Conservation (phyloP, 2,113 vertebrate species). For the Tichodroma muraria region DNA sequence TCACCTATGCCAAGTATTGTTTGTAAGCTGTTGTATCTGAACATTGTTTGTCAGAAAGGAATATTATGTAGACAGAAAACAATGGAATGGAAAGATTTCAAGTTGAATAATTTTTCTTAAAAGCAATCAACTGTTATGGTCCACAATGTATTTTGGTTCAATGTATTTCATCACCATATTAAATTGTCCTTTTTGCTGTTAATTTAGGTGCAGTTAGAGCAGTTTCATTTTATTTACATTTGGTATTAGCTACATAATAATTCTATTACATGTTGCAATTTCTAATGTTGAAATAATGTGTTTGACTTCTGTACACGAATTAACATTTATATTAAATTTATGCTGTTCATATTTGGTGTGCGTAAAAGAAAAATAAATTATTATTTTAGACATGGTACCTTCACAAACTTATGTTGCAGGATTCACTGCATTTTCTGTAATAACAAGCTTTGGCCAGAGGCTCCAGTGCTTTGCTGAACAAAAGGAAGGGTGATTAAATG, state of each 20-base stretch:
- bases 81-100: slow-evolving; percentile 47
- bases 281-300: slow-evolving; percentile 77
- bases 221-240: slow-evolving; percentile 65
- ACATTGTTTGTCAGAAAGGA: slow-evolving; percentile 42
- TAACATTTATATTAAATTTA: slow-evolving; percentile 72
- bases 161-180: slow-evolving; percentile 43
- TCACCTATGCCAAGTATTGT: slow-evolving; percentile 10
- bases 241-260: slow-evolving; percentile 47
- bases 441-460: neutral
- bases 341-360: slow-evolving; percentile 43
- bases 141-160: slow-evolving; percentile 44
- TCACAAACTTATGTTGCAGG: neutral
- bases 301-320: slow-evolving; percentile 71
- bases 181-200: slow-evolving; percentile 54
- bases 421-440: neutral
- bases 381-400: neutral
- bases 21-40: slow-evolving; percentile 48
- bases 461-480: neutral
- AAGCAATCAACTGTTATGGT: slow-evolving; percentile 51
- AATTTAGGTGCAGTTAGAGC: slow-evolving; percentile 59
- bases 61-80: slow-evolving; percentile 68
- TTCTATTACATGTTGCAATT: slow-evolving; percentile 62
- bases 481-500: neutral
- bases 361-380: neutral
- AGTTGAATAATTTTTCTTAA: slow-evolving; percentile 37